These are phyloP conservation scores for Amphiprion ocellaris DNA, from an alignment of 2,113 vertebrate genomes.

Conservation along the genomic window DNA sequence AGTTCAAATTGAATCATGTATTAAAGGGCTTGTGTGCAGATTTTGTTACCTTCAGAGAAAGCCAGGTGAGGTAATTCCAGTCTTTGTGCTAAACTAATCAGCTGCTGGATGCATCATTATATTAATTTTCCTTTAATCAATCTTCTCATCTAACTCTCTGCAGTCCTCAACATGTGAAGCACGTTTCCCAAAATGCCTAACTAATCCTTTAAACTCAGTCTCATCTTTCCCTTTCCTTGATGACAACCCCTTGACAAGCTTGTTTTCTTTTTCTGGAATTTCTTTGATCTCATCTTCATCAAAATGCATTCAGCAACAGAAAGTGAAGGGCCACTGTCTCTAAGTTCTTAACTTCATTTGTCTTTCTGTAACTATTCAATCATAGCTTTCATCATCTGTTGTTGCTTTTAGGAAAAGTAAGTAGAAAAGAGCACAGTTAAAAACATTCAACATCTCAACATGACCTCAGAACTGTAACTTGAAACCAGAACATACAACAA, in stretches of 20 bases:
- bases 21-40: neutral
- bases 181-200: constrained; percentile 8
- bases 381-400: constrained; percentile 18
- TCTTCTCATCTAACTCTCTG: neutral
- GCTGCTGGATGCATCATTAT: neutral
- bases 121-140: neutral
- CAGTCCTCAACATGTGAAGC: neutral
- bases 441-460: constrained; percentile 41
- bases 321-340: constrained; percentile 7
- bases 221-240: neutral
- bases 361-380: constrained; percentile 28
- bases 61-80: neutral
- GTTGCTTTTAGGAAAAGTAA: constrained; percentile 62
- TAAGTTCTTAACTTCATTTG: constrained; percentile 18
- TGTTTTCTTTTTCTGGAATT: constrained; percentile 7
- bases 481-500: constrained; percentile 28
- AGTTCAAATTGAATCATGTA: neutral
- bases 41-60: neutral
- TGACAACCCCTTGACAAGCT: neutral
- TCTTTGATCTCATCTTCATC: constrained; percentile 26
- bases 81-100: constrained; percentile 24
- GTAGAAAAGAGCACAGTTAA: constrained; percentile 54
- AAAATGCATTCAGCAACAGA: constrained; percentile 40
- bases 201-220: neutral
- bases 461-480: constrained; percentile 1